Base-by-base conservation (phyloP, 2,888 invertebrate species). In the Megastigmus dorsalis region DNA sequence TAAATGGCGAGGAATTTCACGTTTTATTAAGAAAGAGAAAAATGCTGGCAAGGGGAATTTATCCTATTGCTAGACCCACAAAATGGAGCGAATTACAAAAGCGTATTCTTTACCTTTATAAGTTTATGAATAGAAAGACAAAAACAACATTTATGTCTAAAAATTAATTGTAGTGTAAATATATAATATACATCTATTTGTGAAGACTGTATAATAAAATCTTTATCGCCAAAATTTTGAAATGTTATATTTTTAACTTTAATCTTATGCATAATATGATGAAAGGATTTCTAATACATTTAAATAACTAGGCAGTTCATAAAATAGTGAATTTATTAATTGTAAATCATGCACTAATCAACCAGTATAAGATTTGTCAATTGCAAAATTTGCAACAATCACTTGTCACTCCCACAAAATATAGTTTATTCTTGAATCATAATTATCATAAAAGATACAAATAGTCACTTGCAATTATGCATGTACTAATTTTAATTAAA, bases 1-100 rank as follows among this genome's bases (percentile, higher is more conserved):
- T 97, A 55, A 91, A 91, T 15, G 97, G 96, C 0, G 91, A 95
- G 84, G 97, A 98, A 89, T 95, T 92, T 84, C 93, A 95, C 88
- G 92, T 94, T 75, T 88, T 94, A 63, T 83, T 96, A 13, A 90
- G 95, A 55, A 96, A 95, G 86, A 90, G 90, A 70, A 93, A 92
- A 83, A 91, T 94, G 87, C 74, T 67, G 67, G 10, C 13, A 5
- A 7, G n/a, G 1, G 92, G 93, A 23, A 85, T 88, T 6, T 90
- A 91, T 77, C 93, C 93, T 1, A 66, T 90, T 28, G 89, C 90
- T 0, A 90, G 93, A 74, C 96, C 97, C 1, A 93, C 93, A 0
- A 95, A 94, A 85, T 96, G 95, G 94, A 91, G 90, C 75, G 90
- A 95, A 0, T 83, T 97, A 76, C 88, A 93, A 48, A 95, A 94